phyloP scores from a whole-genome alignment of 2,113 vertebrate genomes.

The Tachycineta bicolor region DNA sequence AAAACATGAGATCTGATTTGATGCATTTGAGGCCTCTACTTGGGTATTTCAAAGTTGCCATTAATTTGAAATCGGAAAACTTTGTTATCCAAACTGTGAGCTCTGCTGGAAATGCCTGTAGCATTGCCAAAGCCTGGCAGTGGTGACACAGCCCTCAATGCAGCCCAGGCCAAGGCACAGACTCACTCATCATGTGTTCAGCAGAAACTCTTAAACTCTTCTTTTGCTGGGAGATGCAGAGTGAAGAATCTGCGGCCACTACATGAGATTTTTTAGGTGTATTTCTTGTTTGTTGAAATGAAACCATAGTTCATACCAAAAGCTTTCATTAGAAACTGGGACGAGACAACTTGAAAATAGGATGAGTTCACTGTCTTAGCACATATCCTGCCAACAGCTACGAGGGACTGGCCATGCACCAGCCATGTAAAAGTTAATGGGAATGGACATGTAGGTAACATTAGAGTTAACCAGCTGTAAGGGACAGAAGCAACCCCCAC shows the following conservation, averaged over 20 bases:
- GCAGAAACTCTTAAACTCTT: neutral
- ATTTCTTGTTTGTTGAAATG: neutral
- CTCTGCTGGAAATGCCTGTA: neutral
- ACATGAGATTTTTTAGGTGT: neutral
- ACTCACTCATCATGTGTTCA: neutral
- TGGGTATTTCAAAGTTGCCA: neutral
- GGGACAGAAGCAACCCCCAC: neutral
- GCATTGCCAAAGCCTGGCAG: neutral
- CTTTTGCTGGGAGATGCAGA: neutral
- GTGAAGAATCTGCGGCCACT: neutral
- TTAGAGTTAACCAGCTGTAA: neutral
- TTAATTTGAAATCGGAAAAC: neutral
- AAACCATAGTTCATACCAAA: neutral
- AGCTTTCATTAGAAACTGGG: neutral
- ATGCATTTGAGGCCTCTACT: neutral
- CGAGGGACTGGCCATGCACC: neutral
- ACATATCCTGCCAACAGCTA: neutral
- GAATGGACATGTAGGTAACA: neutral
- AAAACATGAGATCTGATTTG: neutral
- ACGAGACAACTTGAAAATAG: neutral
- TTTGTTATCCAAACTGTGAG: neutral
- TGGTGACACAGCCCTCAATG: neutral
- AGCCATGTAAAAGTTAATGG: neutral
- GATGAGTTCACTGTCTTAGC: neutral
- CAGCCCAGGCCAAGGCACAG: neutral